These are phyloP conservation scores for Agrotis exclamationis DNA, from an alignment of 2,888 invertebrate species.

Conservation along the genomic window DNA sequence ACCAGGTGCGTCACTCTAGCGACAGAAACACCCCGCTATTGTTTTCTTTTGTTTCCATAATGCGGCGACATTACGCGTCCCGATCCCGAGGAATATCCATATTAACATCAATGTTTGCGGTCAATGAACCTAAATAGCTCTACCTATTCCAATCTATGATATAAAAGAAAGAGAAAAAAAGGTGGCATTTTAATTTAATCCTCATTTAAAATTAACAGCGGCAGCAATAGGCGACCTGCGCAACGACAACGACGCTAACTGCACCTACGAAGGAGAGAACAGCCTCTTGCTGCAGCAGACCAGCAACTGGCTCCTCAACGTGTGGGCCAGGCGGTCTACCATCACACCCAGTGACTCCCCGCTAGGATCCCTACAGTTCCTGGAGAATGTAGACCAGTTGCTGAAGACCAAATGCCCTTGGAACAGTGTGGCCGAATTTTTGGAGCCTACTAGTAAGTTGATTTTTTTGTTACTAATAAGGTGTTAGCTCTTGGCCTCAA, in stretches of 20 bases:
- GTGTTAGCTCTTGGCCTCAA: too few relatives aligned
- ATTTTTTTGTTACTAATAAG: too few relatives aligned
- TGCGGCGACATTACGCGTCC: too few relatives aligned
- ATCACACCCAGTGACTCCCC: slow-evolving; percentile 90
- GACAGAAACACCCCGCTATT: too few relatives aligned
- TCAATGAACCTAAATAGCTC: too few relatives aligned
- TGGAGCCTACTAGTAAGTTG: slow-evolving; percentile 88
- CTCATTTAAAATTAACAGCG: slow-evolving; percentile 82
- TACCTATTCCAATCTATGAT: too few relatives aligned
- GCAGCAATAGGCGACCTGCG: slow-evolving; percentile 94
- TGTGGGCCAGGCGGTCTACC: slow-evolving; percentile 88
- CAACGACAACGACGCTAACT: slow-evolving; percentile 96
- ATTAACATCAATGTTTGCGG: too few relatives aligned
- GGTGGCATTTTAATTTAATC: too few relatives aligned
- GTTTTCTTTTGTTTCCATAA: too few relatives aligned
- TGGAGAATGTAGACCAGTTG: slow-evolving; percentile 90
- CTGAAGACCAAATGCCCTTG: slow-evolving; percentile 90
- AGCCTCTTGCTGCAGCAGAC: slow-evolving; percentile 97
- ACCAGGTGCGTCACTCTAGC: too few relatives aligned
- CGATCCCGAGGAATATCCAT: too few relatives aligned
- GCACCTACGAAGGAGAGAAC: slow-evolving; percentile 98
- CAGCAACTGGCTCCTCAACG: slow-evolving; percentile 95
- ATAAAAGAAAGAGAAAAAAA: too few relatives aligned
- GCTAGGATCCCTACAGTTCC: slow-evolving; percentile 92
- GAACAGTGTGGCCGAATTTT: slow-evolving; percentile 85